Evolutionary conservation across 1,140 invertebrate species (phyloP), one percentile per base, ranked within the genome.

Genomic region (Apolygus lucorum): DNA sequence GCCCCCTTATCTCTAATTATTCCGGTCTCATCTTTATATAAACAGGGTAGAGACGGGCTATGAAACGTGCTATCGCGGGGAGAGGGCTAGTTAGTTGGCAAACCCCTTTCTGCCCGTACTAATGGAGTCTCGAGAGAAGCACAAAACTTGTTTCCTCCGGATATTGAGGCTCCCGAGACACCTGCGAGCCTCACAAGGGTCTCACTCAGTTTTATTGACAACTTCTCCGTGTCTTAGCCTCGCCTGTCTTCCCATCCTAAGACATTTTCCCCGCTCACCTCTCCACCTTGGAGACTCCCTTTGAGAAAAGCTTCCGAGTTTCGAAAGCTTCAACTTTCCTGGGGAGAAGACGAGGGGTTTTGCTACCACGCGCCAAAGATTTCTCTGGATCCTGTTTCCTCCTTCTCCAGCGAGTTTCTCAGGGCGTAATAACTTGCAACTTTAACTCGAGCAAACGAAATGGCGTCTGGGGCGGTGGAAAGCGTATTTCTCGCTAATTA

Each of bases 21-120:
- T 64, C 68, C 68, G 27, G 54, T 69, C 28, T 28, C 62, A 69
- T 69, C 68, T 69, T 69, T 69, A 69, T 69, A 69, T 69, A 69
- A 69, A 69, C 68, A 69, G 68, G 26, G n/a, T n/a, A n/a, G n/a
- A n/a, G n/a, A n/a, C n/a, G n/a, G 63, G 21, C 8, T 8, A 29
- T 27, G 63, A 64, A 64, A 64, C 68, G 68, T 69, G 68, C 68
- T 54, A 26, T 42, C 52, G 54, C 68, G 52, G 28, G 24, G 34
- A 69, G 26, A 63, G 34, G 68, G 68, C 68, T 69, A 69, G 68
- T 69, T 69, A 69, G 28, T 14, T n/a, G 28, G 54, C 25, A 68
- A 67, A 26, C 64, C 28, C 67, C 25, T 13, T 22, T 68, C 22
- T 68, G 13, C 52, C 28, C 67, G n/a, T 27, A 11, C 52, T 68